Evolutionary conservation across 2,888 invertebrate genomes (phyloP), one percentile per base, ranked within the genome.

Genomic region (Pardosa pseudoannulata): DNA sequence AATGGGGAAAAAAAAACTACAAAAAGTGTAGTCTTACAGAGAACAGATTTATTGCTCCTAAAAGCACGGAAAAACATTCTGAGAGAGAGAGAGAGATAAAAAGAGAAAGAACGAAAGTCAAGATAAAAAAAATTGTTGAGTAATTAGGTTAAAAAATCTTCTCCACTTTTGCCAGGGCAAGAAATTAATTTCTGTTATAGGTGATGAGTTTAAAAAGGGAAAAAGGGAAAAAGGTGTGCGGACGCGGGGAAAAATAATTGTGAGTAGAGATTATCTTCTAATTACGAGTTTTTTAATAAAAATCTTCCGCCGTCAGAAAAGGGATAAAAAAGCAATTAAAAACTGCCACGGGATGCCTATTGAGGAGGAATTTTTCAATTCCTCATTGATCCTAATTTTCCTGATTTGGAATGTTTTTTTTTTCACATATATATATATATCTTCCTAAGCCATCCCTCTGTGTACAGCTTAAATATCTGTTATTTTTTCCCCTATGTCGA

Each of bases 71-170:
- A 73, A 76, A 28, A 50, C n/a, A 32, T n/a, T n/a, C 36, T 72
- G 67, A 27, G 13, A 62, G 32, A 75, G 74, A 31, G 62, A 31
- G 68, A 16, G 28, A n/a, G n/a, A n/a, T n/a, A n/a, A n/a, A n/a
- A n/a, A n/a, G n/a, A n/a, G n/a, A n/a, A n/a, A n/a, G n/a, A n/a
- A n/a, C n/a, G n/a, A n/a, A n/a, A n/a, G n/a, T n/a, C n/a, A n/a
- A n/a, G n/a, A n/a, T n/a, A n/a, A n/a, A n/a, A n/a, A n/a, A n/a
- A n/a, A n/a, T n/a, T n/a, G n/a, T n/a, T n/a, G 6, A 46, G 86
- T 86, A 86, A 86, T 86, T 86, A 80, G 80, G 86, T 86, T 86
- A 86, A 79, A 80, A 86, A 86, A 86, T 86, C 86, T 86, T 68
- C 79, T 65, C 50, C 80, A 75, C 67, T 75, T 86, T 75, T 68